A percentile compares a stretch with the other conserved stretches of the same genome.
Evolutionary conservation across 2,888 invertebrate species (phyloP).

Genomic region (Stenichneumon culpator): DNA sequence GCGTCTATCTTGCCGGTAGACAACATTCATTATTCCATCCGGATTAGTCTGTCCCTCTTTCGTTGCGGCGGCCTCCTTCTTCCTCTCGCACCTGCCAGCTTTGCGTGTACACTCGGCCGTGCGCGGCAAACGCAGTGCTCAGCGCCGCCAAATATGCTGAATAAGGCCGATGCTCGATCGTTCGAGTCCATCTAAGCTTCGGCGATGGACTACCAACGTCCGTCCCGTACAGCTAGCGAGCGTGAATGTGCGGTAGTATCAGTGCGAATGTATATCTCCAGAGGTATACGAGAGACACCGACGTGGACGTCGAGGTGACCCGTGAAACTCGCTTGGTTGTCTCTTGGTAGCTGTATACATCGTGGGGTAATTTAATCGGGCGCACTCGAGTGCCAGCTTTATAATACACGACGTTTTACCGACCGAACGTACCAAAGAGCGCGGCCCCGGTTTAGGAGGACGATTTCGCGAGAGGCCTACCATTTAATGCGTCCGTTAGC

Average conservation of each 20-base stretch:
- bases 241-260: constrained; percentile 4
- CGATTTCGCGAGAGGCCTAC: constrained; percentile 18
- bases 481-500: constrained; percentile 12
- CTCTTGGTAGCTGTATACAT: neutral
- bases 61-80: constrained; percentile 62
- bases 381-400: constrained; percentile 33
- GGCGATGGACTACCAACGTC: constrained; percentile 37
- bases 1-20: neutral
- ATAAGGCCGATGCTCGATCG: constrained; percentile 70
- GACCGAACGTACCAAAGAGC: neutral
- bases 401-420: constrained; percentile 31
- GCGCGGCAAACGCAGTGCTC: constrained; percentile 54
- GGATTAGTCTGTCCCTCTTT: constrained; percentile 59
- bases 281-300: constrained; percentile 6
- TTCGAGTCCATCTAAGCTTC: constrained; percentile 65
- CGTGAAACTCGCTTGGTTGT: neutral
- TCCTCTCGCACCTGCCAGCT: constrained; percentile 60
- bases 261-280: constrained; percentile 1
- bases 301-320: constrained; percentile 17
- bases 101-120: constrained; percentile 24
- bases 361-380: constrained; percentile 44
- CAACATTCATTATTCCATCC: constrained; percentile 40
- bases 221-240: constrained; percentile 9
- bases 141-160: constrained; percentile 71
- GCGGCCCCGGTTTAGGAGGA: constrained; percentile 30